Conservation (phyloP, 2,888 invertebrate genomes). For the Sisyra terminalis region DNA sequence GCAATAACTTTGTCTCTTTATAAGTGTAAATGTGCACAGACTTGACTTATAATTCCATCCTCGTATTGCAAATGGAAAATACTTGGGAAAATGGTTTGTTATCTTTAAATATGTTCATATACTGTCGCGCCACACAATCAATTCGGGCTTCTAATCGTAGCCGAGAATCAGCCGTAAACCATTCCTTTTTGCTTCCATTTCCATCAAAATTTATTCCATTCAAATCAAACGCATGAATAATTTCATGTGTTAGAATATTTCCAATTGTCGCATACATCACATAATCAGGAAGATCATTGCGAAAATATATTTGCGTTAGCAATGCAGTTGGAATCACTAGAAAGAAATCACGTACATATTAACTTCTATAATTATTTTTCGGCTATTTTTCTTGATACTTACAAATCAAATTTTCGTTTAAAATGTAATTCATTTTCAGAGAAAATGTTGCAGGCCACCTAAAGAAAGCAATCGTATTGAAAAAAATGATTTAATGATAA, state of each 20-base stretch:
- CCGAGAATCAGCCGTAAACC: conserved; percentile 26
- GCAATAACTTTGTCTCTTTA: neutral
- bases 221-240: conserved; percentile 31
- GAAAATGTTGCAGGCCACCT: neutral
- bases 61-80: neutral
- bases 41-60: too few species aligned
- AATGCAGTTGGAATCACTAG: conserved; percentile 31
- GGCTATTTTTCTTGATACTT: neutral
- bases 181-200: conserved; percentile 22
- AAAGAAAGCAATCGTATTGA: too few species aligned
- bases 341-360: conserved; percentile 6
- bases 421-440: neutral
- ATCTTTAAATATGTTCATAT: conserved; percentile 18
- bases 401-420: neutral
- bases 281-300: conserved; percentile 28
- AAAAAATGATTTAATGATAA: too few species aligned
- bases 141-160: conserved; percentile 26
- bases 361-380: neutral
- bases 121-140: conserved; percentile 29
- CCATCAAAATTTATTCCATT: conserved; percentile 19
- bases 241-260: conserved; percentile 31
- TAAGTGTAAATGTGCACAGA: neutral
- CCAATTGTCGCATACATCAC: conserved; percentile 30
- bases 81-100: neutral
- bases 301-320: conserved; percentile 31